Base-by-base conservation (phyloP, 1,140 invertebrate species). In the Melitaea cinxia region DNA sequence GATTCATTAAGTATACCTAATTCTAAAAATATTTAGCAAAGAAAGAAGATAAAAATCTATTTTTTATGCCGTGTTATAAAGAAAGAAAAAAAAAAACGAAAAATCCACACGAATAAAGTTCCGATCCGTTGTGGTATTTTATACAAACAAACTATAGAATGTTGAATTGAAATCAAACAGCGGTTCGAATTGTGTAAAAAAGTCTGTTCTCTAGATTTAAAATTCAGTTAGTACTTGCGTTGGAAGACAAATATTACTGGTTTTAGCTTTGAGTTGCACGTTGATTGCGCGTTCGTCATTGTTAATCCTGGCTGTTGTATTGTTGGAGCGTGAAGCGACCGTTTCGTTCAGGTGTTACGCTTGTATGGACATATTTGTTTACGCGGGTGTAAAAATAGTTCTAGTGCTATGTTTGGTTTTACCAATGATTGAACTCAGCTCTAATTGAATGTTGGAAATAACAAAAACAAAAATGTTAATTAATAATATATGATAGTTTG, bases 261-360 rank as follows among this genome's bases (percentile, higher is more conserved):
- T 26, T 52, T 26, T 47, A 50, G 47, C 30, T 52, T 30, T 59
- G 42, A 60, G 30, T 30, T 59, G 15, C 15, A 42, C 58, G 58
- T 60, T 60, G 58, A 60, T 60, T 60, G 58, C 58, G 47, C 47
- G 58, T 28, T 52, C 33, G 49, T 28, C 49, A 60, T 60, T 60
- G 58, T 60, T 60, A 60, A 60, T 60, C 58, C 52, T 21, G 14
- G 33, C 30, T 15, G 19, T 30, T 9, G 28, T 60, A 47, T 60
- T 52, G 55, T 42, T 17, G 21, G 42, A 33, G 7, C 42, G 42
- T 47, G 56, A 59, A 59, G 28, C 45, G 55, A 58, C 24, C 55
- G 19, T n/a, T 26, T n/a, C 42, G 42, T 21, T 45, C 45, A 33
- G 42, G 17, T 39, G 12, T 28, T 7, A 54, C 52, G 33, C 21